Conservation (phyloP, 2,888 invertebrate genomes). For the Hipparchia sbordonii region DNA sequence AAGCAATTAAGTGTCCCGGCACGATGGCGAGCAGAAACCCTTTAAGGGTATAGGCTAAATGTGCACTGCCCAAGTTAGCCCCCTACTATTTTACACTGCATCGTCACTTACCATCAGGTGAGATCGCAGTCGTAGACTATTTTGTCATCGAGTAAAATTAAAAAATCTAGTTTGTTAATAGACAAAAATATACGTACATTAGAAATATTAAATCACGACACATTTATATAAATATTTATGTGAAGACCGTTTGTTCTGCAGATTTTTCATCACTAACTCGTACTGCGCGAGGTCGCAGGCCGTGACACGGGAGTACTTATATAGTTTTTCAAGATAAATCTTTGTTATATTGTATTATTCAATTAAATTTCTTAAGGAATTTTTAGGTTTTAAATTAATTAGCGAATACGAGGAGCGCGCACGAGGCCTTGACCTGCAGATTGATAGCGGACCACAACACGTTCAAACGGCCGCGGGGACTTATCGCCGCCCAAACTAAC, state of each 20-base stretch:
- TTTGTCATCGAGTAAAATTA: no score
- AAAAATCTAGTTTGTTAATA: no score
- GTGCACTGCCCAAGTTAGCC: no score
- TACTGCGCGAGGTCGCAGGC: background rate
- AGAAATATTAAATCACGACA: slow-evolving; percentile 23
- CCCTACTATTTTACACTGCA: no score
- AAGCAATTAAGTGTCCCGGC: no score
- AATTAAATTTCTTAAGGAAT: background rate
- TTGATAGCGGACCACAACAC: slow-evolving; percentile 26
- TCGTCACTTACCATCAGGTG: no score
- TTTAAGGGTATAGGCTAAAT: no score
- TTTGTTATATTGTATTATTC: background rate
- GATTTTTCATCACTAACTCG: background rate
- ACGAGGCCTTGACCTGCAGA: slow-evolving; percentile 28
- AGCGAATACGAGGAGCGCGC: slow-evolving; percentile 17
- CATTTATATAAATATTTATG: slow-evolving; percentile 10
- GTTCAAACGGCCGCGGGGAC: background rate
- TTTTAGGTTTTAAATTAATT: slow-evolving; percentile 24
- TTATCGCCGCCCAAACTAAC: background rate
- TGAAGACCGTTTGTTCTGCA: background rate
- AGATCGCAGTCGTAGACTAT: no score
- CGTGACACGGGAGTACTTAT: background rate
- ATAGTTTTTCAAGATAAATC: background rate
- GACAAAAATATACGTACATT: slow-evolving; percentile 23
- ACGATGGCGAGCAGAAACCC: no score